A percentile compares a stretch with the other conserved stretches of the same genome.
Evolutionary conservation across 2,113 vertebrate species (phyloP).

Genomic region (Aplodontia rufa): DNA sequence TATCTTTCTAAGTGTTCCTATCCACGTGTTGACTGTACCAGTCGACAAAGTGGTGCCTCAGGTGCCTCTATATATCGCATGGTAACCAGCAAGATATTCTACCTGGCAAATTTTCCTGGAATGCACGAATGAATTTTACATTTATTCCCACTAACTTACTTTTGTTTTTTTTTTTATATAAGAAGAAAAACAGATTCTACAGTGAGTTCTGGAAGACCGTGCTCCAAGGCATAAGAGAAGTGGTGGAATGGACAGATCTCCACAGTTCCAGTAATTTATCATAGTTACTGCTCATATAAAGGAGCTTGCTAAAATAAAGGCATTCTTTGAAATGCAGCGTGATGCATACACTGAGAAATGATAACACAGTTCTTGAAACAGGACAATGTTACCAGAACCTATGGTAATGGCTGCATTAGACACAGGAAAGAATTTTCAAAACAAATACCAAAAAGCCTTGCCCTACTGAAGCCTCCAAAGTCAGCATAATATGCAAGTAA

Average conservation of each 20-base stretch:
- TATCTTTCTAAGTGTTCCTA: neutral
- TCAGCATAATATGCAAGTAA: neutral
- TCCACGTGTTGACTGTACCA: neutral
- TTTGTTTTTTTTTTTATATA: neutral
- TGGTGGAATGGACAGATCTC: neutral
- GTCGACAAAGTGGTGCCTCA: neutral
- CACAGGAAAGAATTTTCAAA: neutral
- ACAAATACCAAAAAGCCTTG: neutral
- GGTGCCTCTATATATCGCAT: neutral
- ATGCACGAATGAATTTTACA: conserved; percentile 12
- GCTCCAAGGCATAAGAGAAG: neutral
- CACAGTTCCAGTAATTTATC: neutral
- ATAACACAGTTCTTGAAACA: conserved; percentile 45
- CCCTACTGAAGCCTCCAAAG: neutral
- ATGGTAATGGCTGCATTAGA: conserved; percentile 1
- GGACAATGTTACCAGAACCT: conserved; percentile 1
- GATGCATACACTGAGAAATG: conserved; percentile 18
- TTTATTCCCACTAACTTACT: neutral
- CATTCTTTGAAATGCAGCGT: conserved; percentile 19
- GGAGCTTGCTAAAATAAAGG: conserved; percentile 37
- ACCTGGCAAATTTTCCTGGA: neutral
- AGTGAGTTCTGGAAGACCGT: neutral
- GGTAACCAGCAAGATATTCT: neutral
- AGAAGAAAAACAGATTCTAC: conserved; percentile 6
- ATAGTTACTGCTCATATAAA: conserved; percentile 23